Base-by-base conservation (phyloP, 2,797 vertebrate genomes). In the Lacerta bilineata region DNA sequence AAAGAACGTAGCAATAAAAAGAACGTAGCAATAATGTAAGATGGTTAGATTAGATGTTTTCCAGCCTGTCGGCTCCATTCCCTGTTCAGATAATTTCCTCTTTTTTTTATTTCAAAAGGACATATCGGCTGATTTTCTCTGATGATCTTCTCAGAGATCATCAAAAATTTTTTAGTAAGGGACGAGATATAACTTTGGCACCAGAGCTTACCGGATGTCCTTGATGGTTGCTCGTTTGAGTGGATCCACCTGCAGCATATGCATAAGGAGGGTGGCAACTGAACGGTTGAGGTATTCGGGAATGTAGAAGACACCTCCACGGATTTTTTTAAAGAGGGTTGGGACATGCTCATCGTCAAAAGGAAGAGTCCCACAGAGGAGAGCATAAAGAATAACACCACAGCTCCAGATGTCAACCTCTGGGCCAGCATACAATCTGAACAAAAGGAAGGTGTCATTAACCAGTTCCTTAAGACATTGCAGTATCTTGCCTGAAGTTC, bases 331-430 rank as follows among this genome's bases (percentile, higher is more conserved):
- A 92, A 99, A 99, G 88, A 99, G 96, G 0, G 99, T 99, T 80
- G 99, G 99, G 10, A 99, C 99, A 0, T 99, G 98, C 36, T 99
- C 99, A 0, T 99, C 99, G 0, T 99, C 99, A 0, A 99, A 99
- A n/a, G 99, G 99, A 94, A 99, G 97, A 1, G 99, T 99, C 85
- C 99, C 99, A 7, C 99, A 99, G 20, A 99, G 98, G 66, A 99
- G 97, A 13, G 99, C 99, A 0, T 99, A 99, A 59, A 99, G 96
- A 94, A 99, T 99, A 85, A 99, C 99, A 0, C 99, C 99, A 0
- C 98, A 98, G 97, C 98, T 99, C 99, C 99, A 99, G 95, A 99
- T 99, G 87, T 99, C 99, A 90, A 99, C 99, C 94, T 99, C 99
- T 0, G 99, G 99, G 27, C 99, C 99, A 0, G 99, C 99, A 0